Percentiles rank a stretch among this genome's conserved stretches.
Conservation (phyloP, 2,113 vertebrate genomes). For the Zeus faber region DNA sequence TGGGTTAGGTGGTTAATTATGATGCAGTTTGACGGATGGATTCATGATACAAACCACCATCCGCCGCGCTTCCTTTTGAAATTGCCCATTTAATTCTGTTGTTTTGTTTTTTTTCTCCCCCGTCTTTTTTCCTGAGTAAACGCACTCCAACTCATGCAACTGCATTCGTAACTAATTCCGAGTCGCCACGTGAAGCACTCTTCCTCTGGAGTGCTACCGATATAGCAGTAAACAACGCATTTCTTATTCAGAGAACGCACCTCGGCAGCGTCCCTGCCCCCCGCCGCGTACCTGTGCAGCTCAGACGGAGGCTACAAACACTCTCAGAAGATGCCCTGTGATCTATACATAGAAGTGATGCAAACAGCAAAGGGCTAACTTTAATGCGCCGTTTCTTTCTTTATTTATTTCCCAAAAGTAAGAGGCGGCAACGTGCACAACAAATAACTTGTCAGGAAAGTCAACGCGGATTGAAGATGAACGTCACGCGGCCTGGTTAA, state of each 20-base stretch:
- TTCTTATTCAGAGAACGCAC: conserved; percentile 47
- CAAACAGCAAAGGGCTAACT: conserved; percentile 48
- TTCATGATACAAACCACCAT: too few relatives aligned
- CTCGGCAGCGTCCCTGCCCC: conserved; percentile 34
- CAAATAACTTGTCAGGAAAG: conserved; percentile 27
- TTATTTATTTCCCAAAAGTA: conserved; percentile 27
- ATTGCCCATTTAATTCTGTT: too few relatives aligned
- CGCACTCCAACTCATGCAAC: too few relatives aligned
- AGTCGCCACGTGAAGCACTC: too few relatives aligned
- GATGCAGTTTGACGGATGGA: too few relatives aligned
- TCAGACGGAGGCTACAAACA: conserved; percentile 55
- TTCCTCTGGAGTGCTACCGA: conserved; percentile 33
- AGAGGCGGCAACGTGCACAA: background rate
- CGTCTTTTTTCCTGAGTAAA: background rate
- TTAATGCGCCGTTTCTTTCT: conserved; percentile 32
- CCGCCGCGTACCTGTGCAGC: conserved; percentile 47
- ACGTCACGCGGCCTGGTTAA: too few relatives aligned
- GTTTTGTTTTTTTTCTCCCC: too few relatives aligned
- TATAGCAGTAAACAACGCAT: conserved; percentile 53
- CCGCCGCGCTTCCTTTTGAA: too few relatives aligned
- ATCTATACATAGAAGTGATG: conserved; percentile 65
- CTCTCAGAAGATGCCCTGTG: conserved; percentile 48
- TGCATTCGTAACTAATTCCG: too few relatives aligned
- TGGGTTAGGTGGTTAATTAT: too few relatives aligned
- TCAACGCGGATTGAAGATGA: too few relatives aligned